Percentiles rank a stretch among this genome's conserved stretches.
Conservation (phyloP, 1,140 invertebrate species). For the Protaetia brevitarsis region DNA sequence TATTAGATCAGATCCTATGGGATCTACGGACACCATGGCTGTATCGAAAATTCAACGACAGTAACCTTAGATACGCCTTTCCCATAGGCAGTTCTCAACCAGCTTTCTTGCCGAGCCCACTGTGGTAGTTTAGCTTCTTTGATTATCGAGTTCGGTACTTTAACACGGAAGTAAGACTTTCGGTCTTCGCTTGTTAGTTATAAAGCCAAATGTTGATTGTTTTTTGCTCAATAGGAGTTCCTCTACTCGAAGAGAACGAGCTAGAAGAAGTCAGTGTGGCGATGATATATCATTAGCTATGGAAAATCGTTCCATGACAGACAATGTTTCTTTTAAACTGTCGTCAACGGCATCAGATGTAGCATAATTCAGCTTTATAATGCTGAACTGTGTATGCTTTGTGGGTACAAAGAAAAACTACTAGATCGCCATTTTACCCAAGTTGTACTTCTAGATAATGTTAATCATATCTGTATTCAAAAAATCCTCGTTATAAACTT, state of each 20-base stretch:
- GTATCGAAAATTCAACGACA: slow-evolving; percentile 51
- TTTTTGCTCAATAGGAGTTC: slow-evolving; percentile 41
- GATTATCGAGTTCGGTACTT: no score
- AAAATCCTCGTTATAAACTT: not conserved
- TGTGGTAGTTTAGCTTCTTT: slow-evolving; percentile 52
- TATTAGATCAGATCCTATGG: slow-evolving; percentile 47
- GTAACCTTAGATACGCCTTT: slow-evolving; percentile 52
- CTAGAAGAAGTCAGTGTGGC: slow-evolving; percentile 42
- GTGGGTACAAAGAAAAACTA: not conserved
- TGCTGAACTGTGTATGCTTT: not conserved
- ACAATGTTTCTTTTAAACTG: slow-evolving; percentile 41
- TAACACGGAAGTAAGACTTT: no score
- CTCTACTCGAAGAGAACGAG: slow-evolving; percentile 47
- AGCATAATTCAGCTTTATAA: not conserved
- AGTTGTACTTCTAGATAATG: not conserved
- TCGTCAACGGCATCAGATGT: slow-evolving; percentile 26
- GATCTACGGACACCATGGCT: slow-evolving; percentile 52
- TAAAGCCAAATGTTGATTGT: no score
- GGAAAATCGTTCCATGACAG: slow-evolving; percentile 41
- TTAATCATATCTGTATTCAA: slow-evolving; percentile 5
- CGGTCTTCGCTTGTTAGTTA: no score
- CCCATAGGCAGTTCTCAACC: slow-evolving; percentile 50
- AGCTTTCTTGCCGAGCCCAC: slow-evolving; percentile 51
- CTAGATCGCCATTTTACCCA: not conserved
- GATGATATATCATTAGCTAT: slow-evolving; percentile 35